A percentile compares a stretch with the other conserved stretches of the same genome.
Evolutionary conservation across 2,888 invertebrate genomes (phyloP).

Genomic region (Apodemia zela): DNA sequence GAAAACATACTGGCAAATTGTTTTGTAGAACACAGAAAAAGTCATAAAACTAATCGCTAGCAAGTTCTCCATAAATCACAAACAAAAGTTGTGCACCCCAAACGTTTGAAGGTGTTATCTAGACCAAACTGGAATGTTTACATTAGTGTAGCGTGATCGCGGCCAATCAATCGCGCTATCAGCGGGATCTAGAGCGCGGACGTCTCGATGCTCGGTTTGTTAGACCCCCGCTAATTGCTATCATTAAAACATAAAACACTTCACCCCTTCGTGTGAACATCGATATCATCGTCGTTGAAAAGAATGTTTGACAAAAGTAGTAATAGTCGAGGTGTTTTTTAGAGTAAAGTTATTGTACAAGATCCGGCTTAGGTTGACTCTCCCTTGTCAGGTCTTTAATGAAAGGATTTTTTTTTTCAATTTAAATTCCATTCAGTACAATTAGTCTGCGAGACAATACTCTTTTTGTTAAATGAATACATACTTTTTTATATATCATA

Average conservation of each 20-base stretch:
- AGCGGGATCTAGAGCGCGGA: constrained; percentile 15
- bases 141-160: constrained; percentile 1
- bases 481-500: too few relatives aligned
- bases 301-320: background rate
- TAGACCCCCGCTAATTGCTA: constrained; percentile 20
- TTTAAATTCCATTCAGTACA: too few relatives aligned
- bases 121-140: background rate
- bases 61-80: background rate
- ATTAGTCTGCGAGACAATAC: too few relatives aligned
- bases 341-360: too few relatives aligned
- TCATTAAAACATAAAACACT: constrained; percentile 23
- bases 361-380: too few relatives aligned
- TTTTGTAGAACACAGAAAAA: too few relatives aligned
- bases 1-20: too few relatives aligned
- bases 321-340: too few relatives aligned
- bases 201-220: constrained; percentile 21
- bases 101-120: background rate
- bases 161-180: constrained; percentile 18
- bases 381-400: too few relatives aligned
- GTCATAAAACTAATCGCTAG: background rate
- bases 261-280: constrained; percentile 9
- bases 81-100: background rate
- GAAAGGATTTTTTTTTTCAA: too few relatives aligned
- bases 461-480: too few relatives aligned
- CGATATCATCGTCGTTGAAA: background rate